Evolutionary conservation across 2,113 vertebrate genomes (phyloP).

Genomic region (Grantiella picta): DNA sequence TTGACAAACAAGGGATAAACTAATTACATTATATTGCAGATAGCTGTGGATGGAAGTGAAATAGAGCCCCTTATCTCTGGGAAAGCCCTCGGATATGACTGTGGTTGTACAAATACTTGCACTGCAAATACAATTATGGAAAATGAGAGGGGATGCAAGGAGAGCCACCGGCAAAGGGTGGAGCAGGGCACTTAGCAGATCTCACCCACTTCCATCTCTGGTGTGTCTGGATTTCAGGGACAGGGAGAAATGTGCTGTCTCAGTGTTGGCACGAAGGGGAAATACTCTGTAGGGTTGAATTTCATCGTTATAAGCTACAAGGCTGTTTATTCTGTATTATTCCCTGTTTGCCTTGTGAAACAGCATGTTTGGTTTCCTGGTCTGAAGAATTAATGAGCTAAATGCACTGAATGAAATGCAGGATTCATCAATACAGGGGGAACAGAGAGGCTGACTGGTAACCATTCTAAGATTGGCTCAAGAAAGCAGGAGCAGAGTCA

Average conservation of each 20-base stretch:
- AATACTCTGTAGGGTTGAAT: neutral
- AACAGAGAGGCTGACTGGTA: neutral
- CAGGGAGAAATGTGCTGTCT: neutral
- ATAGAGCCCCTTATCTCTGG: conserved; percentile 1
- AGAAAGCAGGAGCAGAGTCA: neutral
- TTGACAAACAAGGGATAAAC: conserved; percentile 2
- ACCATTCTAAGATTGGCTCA: neutral
- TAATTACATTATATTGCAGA: conserved; percentile 8
- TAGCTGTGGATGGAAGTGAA: neutral
- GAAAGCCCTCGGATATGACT: neutral
- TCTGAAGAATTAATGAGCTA: neutral
- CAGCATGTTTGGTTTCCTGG: neutral
- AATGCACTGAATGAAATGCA: neutral
- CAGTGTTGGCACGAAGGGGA: neutral
- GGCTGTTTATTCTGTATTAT: neutral
- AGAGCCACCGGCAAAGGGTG: neutral
- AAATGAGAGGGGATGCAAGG: neutral
- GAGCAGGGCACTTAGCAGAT: neutral
- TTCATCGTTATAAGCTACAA: neutral
- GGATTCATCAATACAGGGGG: neutral
- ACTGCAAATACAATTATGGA: neutral
- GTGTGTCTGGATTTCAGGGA: neutral
- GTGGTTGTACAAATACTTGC: conserved; percentile 5
- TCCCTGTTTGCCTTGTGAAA: neutral
- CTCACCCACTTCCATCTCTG: neutral